A percentile compares a stretch with the other conserved stretches of the same genome.
These are phyloP conservation scores for Meloidogyne exigua DNA, from an alignment of 1,140 invertebrate species.

Conservation along the genomic window DNA sequence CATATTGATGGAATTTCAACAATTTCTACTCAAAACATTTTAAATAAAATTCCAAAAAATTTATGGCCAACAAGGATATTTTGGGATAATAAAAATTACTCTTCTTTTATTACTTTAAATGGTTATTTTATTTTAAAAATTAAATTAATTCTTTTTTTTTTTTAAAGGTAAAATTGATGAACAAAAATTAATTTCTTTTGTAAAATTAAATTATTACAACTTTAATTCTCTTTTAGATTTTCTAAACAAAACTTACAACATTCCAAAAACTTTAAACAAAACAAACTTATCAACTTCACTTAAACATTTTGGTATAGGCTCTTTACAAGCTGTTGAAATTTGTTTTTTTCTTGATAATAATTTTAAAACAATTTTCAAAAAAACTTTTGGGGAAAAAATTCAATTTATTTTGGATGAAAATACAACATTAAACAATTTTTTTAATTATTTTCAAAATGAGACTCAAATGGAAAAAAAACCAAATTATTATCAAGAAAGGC, in stretches of 20 bases:
- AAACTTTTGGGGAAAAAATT: not conserved
- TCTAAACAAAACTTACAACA: slow-evolving; percentile 6
- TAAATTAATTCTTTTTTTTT: not conserved
- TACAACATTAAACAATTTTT: not conserved
- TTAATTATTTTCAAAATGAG: not conserved
- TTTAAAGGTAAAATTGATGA: slow-evolving; percentile 23
- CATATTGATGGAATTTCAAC: not conserved
- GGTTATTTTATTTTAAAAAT: not conserved
- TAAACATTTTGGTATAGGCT: slow-evolving; percentile 24
- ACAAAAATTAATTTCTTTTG: not conserved
- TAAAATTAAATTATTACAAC: not conserved
- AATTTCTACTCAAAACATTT: not conserved
- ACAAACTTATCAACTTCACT: slow-evolving; percentile 5
- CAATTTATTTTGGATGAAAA: slow-evolving; percentile 29
- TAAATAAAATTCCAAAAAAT: slow-evolving; percentile 15
- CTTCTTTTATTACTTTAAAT: not conserved
- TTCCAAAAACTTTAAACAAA: not conserved
- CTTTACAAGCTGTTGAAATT: slow-evolving; percentile 25
- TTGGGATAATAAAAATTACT: not conserved
- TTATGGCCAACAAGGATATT: slow-evolving; percentile 29
- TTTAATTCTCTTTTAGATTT: slow-evolving; percentile 5
- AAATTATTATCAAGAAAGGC: not conserved
- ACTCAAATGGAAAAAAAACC: not conserved
- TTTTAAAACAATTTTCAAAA: not conserved
- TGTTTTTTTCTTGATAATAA: slow-evolving; percentile 15